These are phyloP conservation scores for Junonia oenone DNA, from an alignment of 2,888 invertebrate species.

Conservation along the genomic window DNA sequence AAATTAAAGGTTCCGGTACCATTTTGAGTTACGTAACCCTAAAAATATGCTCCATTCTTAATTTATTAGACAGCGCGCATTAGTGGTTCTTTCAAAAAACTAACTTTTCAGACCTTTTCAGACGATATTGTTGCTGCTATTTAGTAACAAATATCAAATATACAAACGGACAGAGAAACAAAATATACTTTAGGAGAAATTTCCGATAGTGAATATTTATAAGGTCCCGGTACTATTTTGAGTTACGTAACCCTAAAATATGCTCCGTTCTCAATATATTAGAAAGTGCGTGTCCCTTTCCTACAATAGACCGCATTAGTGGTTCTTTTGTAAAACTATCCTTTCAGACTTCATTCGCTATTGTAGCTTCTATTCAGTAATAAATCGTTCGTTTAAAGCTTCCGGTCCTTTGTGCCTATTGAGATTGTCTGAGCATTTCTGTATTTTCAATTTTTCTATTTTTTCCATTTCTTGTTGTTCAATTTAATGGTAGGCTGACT, in stretches of 20 bases:
- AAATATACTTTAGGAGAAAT: too few relatives aligned
- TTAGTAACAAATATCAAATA: conserved; percentile 17
- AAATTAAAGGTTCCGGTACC: too few relatives aligned
- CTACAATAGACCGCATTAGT: conserved; percentile 23
- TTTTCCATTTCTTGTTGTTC: too few relatives aligned
- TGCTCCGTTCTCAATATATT: conserved; percentile 17
- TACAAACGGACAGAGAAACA: too few relatives aligned
- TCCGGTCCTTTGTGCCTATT: conserved; percentile 6
- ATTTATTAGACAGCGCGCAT: conserved; percentile 19
- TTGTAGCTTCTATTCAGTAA: conserved; percentile 25
- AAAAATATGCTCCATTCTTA: conserved; percentile 7
- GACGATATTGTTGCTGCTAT: conserved; percentile 28
- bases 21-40: too few relatives aligned
- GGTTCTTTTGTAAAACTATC: conserved; percentile 37
- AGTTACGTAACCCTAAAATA: not conserved
- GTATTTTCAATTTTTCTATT: too few relatives aligned
- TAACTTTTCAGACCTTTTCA: conserved; percentile 34
- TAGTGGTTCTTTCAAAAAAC: conserved; percentile 36
- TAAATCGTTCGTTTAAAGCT: conserved; percentile 14
- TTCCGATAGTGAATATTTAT: too few relatives aligned
- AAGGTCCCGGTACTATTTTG: too few relatives aligned
- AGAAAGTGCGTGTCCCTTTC: conserved; percentile 20
- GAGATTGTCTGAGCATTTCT: too few relatives aligned
- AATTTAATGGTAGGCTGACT: too few relatives aligned
- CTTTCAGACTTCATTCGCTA: conserved; percentile 32